Evolutionary conservation across 2,113 vertebrate genomes (phyloP), one percentile per base, ranked within the genome.

Genomic region (Cavia aperea): DNA sequence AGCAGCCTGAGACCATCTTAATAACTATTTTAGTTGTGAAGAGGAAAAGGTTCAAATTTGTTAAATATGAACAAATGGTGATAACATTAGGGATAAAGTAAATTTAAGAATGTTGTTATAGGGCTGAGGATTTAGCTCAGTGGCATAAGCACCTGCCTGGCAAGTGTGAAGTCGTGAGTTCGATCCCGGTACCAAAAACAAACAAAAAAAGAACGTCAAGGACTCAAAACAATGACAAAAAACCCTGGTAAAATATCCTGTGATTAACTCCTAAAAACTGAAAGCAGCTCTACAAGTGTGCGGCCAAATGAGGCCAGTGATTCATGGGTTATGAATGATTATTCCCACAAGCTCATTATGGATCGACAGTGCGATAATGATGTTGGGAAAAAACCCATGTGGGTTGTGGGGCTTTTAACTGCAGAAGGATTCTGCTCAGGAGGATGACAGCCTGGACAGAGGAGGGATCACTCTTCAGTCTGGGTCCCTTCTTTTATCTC

Each of bases 81-180:
- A 81, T 33, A 62, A 91, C 51, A 46, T 68, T 72, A 39, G 73
- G 73, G 33, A 86, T 5, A 68, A 86, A 39, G 75, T 83, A 60
- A 70, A 70, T 83, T 91, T 92, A 36, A 85, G 82, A 86, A 23
- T 62, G 46, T 78, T 81, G 92, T 88, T 87, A 92, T 49, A 36
- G 39, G 39, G 39, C 39, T 39, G 39, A 39, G 39, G 39, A 39
- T 39, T 39, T 39, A 39, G 39, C 39, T 39, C 39, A 39, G 39
- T 39, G 39, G 39, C 39, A 39, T 39, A 39, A 39, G 39, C 39
- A 39, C 39, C 39, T 39, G 39, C 39, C 39, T 39, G 39, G 39
- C 39, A 39, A 39, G 39, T 39, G 39, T 39, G 39, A 39, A 39
- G 39, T 39, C 39, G 39, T 39, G 39, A 39, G 39, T 39, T 39